A percentile compares a stretch with the other conserved stretches of the same genome.
These are phyloP conservation scores for Pelecanoides urinatrix DNA, from an alignment of 2,113 vertebrate genomes.

Conservation along the genomic window DNA sequence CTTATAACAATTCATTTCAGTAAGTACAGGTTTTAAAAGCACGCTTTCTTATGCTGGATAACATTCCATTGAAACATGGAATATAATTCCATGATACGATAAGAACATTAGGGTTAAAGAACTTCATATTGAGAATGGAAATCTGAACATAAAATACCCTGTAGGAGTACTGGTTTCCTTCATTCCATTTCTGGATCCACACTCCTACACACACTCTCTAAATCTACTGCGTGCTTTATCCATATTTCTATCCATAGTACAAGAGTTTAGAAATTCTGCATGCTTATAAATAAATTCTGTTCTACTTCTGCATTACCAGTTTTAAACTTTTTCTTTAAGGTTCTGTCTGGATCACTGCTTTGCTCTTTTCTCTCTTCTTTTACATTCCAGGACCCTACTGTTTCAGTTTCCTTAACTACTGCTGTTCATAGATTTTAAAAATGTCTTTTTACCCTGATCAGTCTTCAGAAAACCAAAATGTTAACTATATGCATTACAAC, in stretches of 20 bases:
- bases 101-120: not conserved
- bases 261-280: not conserved
- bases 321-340: not conserved
- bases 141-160: not conserved
- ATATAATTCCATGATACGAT: not conserved
- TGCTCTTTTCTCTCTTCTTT: not conserved
- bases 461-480: not conserved
- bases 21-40: not conserved
- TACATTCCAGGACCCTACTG: not conserved
- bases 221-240: not conserved
- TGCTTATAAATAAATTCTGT: not conserved
- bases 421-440: not conserved
- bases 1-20: not conserved
- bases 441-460: not conserved
- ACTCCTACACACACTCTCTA: not conserved
- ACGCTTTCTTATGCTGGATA: not conserved
- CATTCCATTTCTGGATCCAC: not conserved
- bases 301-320: not conserved
- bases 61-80: fast-evolving
- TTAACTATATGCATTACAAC: not conserved
- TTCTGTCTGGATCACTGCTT: not conserved
- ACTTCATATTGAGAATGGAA: not conserved
- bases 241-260: not conserved
- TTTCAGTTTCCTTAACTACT: not conserved
- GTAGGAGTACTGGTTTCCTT: not conserved